These are phyloP conservation scores for Alosa sapidissima DNA, from an alignment of 2,797 vertebrate species.

Conservation along the genomic window DNA sequence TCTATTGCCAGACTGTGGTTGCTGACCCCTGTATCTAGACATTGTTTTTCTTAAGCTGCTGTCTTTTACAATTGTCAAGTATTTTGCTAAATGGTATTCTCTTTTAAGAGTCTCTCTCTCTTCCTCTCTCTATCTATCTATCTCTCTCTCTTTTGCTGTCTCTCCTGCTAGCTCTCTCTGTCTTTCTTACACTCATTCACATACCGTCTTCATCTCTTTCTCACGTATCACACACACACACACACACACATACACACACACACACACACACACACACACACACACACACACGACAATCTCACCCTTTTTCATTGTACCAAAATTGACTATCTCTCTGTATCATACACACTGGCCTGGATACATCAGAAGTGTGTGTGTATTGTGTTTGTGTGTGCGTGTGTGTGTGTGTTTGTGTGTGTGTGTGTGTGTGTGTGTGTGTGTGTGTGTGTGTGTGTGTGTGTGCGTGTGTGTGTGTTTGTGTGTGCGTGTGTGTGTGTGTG, in stretches of 20 bases:
- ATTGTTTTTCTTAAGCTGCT: too few species aligned
- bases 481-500: neutral
- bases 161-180: neutral
- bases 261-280: neutral
- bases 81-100: too few species aligned
- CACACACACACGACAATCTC: neutral
- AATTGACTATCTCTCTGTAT: neutral
- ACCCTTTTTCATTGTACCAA: neutral
- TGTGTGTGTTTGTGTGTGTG: neutral
- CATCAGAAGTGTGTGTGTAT: neutral
- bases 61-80: too few species aligned
- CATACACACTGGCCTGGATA: neutral
- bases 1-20: too few species aligned
- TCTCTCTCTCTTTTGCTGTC: neutral
- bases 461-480: neutral
- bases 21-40: too few species aligned
- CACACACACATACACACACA: constrained; percentile 3
- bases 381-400: neutral
- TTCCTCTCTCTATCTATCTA: too few species aligned
- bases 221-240: neutral
- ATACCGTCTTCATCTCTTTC: too few species aligned
- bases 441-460: neutral
- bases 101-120: too few species aligned
- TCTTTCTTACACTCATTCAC: neutral
- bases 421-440: neutral